These are phyloP conservation scores for Parascotia fuliginaria DNA, from an alignment of 2,888 invertebrate species.

Conservation along the genomic window DNA sequence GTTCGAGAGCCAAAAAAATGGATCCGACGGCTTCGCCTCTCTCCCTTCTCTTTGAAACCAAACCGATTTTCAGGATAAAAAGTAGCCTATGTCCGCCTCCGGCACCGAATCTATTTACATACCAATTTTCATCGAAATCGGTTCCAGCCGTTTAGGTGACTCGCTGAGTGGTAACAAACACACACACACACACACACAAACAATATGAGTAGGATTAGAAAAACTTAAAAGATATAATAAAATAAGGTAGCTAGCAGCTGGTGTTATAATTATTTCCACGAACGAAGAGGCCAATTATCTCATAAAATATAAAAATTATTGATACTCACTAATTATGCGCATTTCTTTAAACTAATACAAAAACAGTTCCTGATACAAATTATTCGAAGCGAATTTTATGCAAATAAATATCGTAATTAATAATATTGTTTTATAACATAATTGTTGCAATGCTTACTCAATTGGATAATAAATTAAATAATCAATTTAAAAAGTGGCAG, in stretches of 20 bases:
- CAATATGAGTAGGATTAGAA: no score
- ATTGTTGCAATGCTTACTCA: conserved; percentile 21
- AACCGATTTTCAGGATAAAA: no score
- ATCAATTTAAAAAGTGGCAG: conserved; percentile 36
- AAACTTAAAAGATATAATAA: not conserved
- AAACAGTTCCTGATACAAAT: conserved; percentile 17
- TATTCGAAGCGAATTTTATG: conserved; percentile 31
- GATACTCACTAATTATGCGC: conserved; percentile 4
- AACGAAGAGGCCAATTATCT: conserved; percentile 4
- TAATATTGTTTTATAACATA: conserved; percentile 32
- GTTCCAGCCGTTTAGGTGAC: no score
- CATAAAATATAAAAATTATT: conserved; percentile 5
- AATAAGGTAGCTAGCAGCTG: not conserved
- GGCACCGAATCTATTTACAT: no score
- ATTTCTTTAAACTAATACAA: conserved; percentile 7
- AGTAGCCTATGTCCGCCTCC: no score
- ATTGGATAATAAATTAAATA: conserved; percentile 26
- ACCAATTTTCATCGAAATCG: no score
- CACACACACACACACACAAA: no score
- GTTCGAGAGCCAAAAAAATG: no score
- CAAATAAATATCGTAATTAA: conserved; percentile 39
- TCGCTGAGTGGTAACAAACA: no score
- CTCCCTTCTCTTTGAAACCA: no score
- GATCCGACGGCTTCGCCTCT: no score
- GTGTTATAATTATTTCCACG: conserved; percentile 1